Evolutionary conservation across 1,140 invertebrate genomes (phyloP), one percentile per base, ranked within the genome.

Genomic region (Hyles euphorbiae): DNA sequence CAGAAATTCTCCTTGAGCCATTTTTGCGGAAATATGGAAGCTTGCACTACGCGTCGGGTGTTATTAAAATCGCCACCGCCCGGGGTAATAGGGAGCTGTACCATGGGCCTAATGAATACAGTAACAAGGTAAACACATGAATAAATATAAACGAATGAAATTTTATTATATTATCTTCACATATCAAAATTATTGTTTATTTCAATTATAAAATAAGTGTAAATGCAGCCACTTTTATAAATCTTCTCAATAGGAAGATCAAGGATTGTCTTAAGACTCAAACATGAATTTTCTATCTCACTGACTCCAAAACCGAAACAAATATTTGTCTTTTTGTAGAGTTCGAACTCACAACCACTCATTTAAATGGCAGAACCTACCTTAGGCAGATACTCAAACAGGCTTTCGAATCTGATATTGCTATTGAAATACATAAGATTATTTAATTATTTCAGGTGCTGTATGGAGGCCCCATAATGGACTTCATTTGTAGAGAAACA

Each of bases 1-100:
- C 63, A 91, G 91, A 92, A 77, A 74, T 93, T 34, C 85, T 88
- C 46, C 73, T 93, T n/a, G 87, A 91, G 57, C 90, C 92, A 2
- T 73, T 89, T 32, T 70, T 81, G 10, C 81, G 83, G 36, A 79
- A 81, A 34, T 91, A 92, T 62, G 91, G 91, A n/a, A 72, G 68
- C 5, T 40, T 61, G 7, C 72, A 78, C 45, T 91, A 89, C 65
- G 77, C 83, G 12, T 91, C 91, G 5, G 91, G 90, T 9, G 70
- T 89, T 51, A 72, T 90, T 56, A 89, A 76, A 74, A 84, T 83
- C 65, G 90, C 69, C 3, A 81, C 57, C 53, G 81, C 72, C 0
- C 64, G 64, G 44, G 84, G 65, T 0, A 85, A 90, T 64, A 67
- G 34, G 0, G 53, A 53, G 5, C 59, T 62, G 49, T 56, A 0